Evolutionary conservation across 2,888 invertebrate genomes (phyloP).

Genomic region (Ectemnius lituratus): DNA sequence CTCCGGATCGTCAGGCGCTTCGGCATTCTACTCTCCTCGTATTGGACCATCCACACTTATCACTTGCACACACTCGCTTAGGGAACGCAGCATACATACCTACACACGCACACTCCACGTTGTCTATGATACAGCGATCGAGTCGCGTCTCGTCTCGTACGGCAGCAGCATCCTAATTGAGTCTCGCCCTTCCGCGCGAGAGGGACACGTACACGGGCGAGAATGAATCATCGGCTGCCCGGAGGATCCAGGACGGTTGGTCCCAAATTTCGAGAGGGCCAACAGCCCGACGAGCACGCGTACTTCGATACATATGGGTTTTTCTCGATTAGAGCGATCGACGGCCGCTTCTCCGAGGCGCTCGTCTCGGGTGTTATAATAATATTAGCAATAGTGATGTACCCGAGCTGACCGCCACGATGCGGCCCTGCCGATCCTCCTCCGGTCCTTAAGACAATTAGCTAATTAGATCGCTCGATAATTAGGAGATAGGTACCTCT

Average conservation of each 20-base stretch:
- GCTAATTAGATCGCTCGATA: constrained; percentile 65
- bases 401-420: constrained; percentile 55
- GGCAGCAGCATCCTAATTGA: constrained; percentile 21
- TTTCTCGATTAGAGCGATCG: constrained; percentile 27
- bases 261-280: constrained; percentile 12
- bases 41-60: no score
- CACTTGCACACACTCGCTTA: neutral
- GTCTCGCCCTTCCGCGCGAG: constrained; percentile 69
- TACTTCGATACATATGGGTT: constrained; percentile 6
- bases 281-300: constrained; percentile 24
- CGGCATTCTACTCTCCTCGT: no score
- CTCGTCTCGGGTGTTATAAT: constrained; percentile 36
- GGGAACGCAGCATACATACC: constrained; percentile 8
- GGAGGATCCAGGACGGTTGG: constrained; percentile 3
- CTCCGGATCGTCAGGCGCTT: neutral
- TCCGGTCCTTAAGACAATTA: constrained; percentile 60
- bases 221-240: neutral
- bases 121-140: constrained; percentile 34
- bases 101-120: constrained; percentile 14
- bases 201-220: constrained; percentile 27
- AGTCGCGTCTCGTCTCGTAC: constrained; percentile 52
- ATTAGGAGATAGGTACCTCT: constrained; percentile 67
- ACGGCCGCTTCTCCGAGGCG: constrained; percentile 6
- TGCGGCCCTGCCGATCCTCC: constrained; percentile 41
- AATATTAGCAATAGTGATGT: constrained; percentile 59